Base-by-base conservation (phyloP, 2,888 invertebrate species). In the Euphydryas editha region DNA sequence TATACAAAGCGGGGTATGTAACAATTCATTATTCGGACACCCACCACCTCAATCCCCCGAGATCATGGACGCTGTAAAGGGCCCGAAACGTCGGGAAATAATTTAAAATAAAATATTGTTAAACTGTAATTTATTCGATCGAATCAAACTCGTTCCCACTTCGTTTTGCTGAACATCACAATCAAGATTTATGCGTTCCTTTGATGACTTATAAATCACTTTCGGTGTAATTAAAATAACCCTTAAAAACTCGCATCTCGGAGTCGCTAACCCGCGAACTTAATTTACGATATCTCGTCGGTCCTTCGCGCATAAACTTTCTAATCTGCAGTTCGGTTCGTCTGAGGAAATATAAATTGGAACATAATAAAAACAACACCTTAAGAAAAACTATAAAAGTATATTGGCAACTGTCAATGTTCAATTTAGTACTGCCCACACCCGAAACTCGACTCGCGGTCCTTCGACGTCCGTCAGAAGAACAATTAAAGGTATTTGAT, bases 381-480 rank as follows among this genome's bases (percentile, higher is more conserved):
- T 84, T 84, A 72, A 73, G 76, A 78, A 83, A 51, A 87, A 86
- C 88, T 85, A 88, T 88, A 91, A 90, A 90, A 87, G 79, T 84
- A 86, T 87, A 86, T 86, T 85, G 85, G 30, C 54, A 36, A 36
- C 85, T 83, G 85, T 86, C 85, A 82, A 82, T 82, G 83, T 85
- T 86, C 82, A 80, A 82, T 85, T 86, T 84, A 80, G 82, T 79
- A 79, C 78, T 85, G 87, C 85, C 89, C 90, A 87, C 90, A 90
- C 88, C 87, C 86, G 86, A 85, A 85, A 84, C 72, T 75, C 84
- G 85, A 85, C 78, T 83, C 84, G 84, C 82, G 75, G 83, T 77
- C 81, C 83, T 81, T 85, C 84, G 86, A 87, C 83, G 88, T 88
- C 90, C 91, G 91, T 92, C 93, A 92, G 89, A 88, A 81, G 79